A percentile compares a stretch with the other conserved stretches of the same genome.
Evolutionary conservation across 2,113 vertebrate species (phyloP).

Genomic region (Thoracochromis brauschi): DNA sequence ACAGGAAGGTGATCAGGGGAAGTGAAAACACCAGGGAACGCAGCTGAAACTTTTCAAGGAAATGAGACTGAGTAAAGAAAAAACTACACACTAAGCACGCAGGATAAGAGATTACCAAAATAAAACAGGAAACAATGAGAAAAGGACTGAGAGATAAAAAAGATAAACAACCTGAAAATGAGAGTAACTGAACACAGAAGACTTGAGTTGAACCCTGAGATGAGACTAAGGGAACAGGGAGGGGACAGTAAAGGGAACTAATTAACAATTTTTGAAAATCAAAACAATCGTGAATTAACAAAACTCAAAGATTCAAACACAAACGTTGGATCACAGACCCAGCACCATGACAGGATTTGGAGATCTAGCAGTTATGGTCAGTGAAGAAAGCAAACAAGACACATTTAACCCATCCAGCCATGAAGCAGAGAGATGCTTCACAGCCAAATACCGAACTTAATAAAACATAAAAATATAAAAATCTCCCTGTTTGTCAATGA

Average conservation of each 20-base stretch:
- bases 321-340: background rate
- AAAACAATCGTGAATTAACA: background rate
- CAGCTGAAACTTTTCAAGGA: background rate
- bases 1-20: background rate
- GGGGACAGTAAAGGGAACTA: background rate
- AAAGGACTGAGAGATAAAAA: background rate
- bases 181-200: background rate
- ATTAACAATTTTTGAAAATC: background rate
- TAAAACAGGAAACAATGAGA: background rate
- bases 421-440: background rate
- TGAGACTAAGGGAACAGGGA: background rate
- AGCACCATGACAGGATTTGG: background rate
- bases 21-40: background rate
- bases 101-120: background rate
- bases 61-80: background rate
- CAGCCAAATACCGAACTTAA: background rate
- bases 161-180: background rate
- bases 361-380: background rate
- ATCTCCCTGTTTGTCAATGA: slow-evolving; percentile 6
- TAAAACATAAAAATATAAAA: slow-evolving; percentile 28
- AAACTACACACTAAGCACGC: background rate
- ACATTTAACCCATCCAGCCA: slow-evolving; percentile 8
- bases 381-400: background rate
- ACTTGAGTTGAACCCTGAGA: background rate
- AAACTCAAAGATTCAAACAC: background rate